Percentiles rank a stretch among this genome's conserved stretches.
phyloP scores from a whole-genome alignment of 2,888 invertebrate species.

The Drosophila suboccidentalis region DNA sequence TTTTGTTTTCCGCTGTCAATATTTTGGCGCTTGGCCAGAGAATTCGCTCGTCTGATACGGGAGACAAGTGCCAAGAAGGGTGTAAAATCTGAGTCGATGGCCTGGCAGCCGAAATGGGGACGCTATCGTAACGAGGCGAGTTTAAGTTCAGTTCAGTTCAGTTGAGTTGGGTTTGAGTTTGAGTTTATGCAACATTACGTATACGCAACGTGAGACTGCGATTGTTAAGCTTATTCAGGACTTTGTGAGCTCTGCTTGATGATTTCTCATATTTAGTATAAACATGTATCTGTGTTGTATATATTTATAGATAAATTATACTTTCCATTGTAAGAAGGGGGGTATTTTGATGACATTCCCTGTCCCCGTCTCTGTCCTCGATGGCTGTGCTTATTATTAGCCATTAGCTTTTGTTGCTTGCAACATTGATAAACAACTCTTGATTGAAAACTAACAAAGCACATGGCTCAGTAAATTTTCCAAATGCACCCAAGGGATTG shows the following conservation, averaged over 20 bases:
- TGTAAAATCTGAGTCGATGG: slow-evolving; percentile 10
- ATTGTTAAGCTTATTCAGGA: slow-evolving; percentile 1
- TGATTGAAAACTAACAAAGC: slow-evolving; percentile 81
- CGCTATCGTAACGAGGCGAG: not conserved
- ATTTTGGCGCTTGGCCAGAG: slow-evolving; percentile 35
- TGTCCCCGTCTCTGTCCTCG: no score
- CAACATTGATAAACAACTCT: slow-evolving; percentile 69
- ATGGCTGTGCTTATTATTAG: slow-evolving; percentile 59
- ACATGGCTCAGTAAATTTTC: slow-evolving; percentile 62
- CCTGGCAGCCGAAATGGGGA: slow-evolving; percentile 22
- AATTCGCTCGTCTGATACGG: not conserved
- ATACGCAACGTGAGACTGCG: slow-evolving; percentile 30
- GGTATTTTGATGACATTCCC: slow-evolving; percentile 7
- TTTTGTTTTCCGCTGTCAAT: slow-evolving; percentile 12
- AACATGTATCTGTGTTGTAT: not conserved
- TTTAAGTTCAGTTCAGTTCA: not conserved
- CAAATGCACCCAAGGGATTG: slow-evolving; percentile 58
- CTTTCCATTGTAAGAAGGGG: slow-evolving; percentile 14
- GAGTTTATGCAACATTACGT: slow-evolving; percentile 21
- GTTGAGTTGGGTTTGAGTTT: not conserved
- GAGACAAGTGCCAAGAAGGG: slow-evolving; percentile 13
- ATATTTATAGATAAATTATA: not conserved
- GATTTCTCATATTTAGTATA: slow-evolving; percentile 12
- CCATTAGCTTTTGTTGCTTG: slow-evolving; percentile 67
- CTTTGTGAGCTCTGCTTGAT: slow-evolving; percentile 16